Evolutionary conservation across 2,888 invertebrate species (phyloP).

Genomic region (Priocnemis perturbator): DNA sequence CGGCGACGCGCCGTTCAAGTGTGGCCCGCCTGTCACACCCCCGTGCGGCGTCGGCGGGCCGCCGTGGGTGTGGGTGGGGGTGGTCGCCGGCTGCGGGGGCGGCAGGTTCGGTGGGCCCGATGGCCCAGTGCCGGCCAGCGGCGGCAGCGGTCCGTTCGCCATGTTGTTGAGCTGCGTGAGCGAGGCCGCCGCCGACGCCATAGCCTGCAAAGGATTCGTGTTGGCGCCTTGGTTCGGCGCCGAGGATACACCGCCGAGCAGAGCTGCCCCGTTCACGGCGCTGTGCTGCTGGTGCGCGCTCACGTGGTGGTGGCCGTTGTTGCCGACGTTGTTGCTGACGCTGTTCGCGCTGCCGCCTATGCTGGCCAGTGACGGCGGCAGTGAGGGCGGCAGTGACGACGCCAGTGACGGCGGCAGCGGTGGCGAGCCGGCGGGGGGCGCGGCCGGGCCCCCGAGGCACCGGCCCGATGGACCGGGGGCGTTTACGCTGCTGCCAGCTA

Average conservation of each 20-base stretch:
- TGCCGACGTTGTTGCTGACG: background rate
- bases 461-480: conserved; percentile 78
- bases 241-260: conserved; percentile 31
- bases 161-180: conserved; percentile 73
- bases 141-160: conserved; percentile 73
- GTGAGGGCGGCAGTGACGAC: conserved; percentile 32
- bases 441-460: conserved; percentile 76
- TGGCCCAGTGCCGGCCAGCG: conserved; percentile 66
- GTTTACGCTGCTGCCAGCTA: conserved; percentile 81
- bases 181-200: conserved; percentile 72
- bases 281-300: conserved; percentile 18
- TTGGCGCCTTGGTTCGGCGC: conserved; percentile 46
- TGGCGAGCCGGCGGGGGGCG: conserved; percentile 66
- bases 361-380: conserved; percentile 4
- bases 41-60: conserved; percentile 71
- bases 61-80: conserved; percentile 72
- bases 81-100: conserved; percentile 72
- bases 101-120: conserved; percentile 67
- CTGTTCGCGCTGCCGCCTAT: conserved; percentile 63
- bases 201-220: conserved; percentile 71
- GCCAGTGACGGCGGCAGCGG: conserved; percentile 66
- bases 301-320: conserved; percentile 16
- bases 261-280: conserved; percentile 1
- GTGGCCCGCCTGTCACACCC: conserved; percentile 64
- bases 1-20: conserved; percentile 72